Percentiles rank a stretch among this genome's conserved stretches.
Evolutionary conservation across 2,797 vertebrate species (phyloP).

Genomic region (Lophura swinhoii): DNA sequence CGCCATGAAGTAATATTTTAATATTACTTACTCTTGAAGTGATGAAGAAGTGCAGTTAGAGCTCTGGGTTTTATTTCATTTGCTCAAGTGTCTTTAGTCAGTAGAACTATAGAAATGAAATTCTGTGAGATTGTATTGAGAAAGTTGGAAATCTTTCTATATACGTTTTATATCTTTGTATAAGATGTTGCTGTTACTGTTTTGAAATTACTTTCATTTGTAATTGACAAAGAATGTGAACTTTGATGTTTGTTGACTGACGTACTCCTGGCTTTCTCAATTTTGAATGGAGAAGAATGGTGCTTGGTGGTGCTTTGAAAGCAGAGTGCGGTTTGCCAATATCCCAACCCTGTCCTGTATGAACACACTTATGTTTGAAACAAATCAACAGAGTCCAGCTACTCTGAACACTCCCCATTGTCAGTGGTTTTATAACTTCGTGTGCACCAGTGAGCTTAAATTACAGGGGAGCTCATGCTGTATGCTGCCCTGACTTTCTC

Average conservation of each 20-base stretch:
- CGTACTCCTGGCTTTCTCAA: background rate
- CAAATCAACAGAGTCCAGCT: background rate
- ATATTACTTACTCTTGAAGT: background rate
- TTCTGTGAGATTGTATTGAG: background rate
- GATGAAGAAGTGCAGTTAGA: background rate
- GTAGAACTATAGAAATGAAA: background rate
- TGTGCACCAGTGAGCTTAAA: conserved; percentile 9
- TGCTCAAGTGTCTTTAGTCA: background rate
- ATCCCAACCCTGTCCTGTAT: background rate
- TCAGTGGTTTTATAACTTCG: background rate
- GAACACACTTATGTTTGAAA: background rate
- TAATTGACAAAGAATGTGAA: background rate
- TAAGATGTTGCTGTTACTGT: background rate
- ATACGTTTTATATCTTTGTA: background rate
- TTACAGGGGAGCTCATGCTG: background rate
- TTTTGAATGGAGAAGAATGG: background rate
- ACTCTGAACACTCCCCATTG: background rate
- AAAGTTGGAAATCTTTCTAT: background rate
- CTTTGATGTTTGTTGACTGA: background rate
- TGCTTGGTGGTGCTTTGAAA: background rate
- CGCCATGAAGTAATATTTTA: background rate
- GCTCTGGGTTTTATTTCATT: background rate
- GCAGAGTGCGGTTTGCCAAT: background rate
- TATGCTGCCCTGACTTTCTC: conserved; percentile 11
- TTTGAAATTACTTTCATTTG: background rate